Evolutionary conservation across 2,797 vertebrate genomes (phyloP), one percentile per base, ranked within the genome.

Genomic region (Galaxias olidus): DNA sequence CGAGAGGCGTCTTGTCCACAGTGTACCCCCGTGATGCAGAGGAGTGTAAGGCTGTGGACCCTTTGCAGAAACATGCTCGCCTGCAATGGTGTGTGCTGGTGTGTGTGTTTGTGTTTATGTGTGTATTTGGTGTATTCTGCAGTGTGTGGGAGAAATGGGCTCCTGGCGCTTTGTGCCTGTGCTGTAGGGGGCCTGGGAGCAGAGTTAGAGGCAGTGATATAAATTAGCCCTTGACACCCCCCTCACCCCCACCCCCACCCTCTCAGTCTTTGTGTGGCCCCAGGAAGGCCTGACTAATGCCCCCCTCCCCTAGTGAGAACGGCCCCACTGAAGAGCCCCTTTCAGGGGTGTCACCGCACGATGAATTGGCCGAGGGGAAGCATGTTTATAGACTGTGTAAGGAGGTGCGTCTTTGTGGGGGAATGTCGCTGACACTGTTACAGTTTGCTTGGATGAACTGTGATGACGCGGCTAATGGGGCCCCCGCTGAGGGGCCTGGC

Each of bases 311-410:
- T 59, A 85, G 80, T 81, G 84, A 84, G 87, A 90, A 89, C 86
- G 69, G 72, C 66, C 66, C 83, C 77, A 84, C 89, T 89, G 82
- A 85, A 86, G 87, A 82, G 72, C 65, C 70, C 79, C 84, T 92
- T 92, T 94, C 85, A 90, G 86, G 63, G 20, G 82, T 91, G 92
- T 93, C 91, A 91, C 81, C 68, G 81, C 66, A 80, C 90, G 86
- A 91, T 94, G 94, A 93, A 94, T 94, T 91, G 91, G 86, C 90
- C 80, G 13, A 87, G 87, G 90, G 86, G 83, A 92, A 91, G 93
- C 93, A 91, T 92, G 94, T 95, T 96, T 94, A 95, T 94, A 94
- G 94, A 95, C 93, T 95, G 93, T 94, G 92, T 93, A 92, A 93
- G 93, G 93, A 92, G 94, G 91, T 94, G 91, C 75, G 92, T 94